Base-by-base conservation (phyloP, 2,888 invertebrate genomes). In the Scaptodrosophila latifasciaeformis region DNA sequence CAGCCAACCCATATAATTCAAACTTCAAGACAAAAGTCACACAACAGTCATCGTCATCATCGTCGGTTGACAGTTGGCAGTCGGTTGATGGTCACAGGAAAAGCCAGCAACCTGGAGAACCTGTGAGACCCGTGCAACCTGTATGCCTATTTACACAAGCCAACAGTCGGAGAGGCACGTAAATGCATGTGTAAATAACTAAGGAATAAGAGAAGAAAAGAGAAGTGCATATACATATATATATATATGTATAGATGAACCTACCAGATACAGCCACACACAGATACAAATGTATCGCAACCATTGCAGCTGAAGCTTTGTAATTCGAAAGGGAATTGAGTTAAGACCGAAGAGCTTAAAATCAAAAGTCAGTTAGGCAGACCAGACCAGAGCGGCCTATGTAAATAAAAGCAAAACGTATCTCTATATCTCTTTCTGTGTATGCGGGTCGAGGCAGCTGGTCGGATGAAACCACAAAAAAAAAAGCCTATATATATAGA, bases 351-450 rank as follows among this genome's bases (percentile, higher is more conserved):
- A 70, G 67, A 61, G 72, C 72, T 74, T 72, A 76, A 76, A 72
- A 72, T 76, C 76, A 76, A 72, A 74, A 72, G 72, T 72, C 76
- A 76, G 63, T 37, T 49, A 49, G 49, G 34, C 60, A 30, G 47
- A 31, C 15, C 46, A 56, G 40, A 40, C 30, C 46, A 42, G 46
- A 17, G 54, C 58, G 64, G 76, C 72, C 72, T 74, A 74, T 74
- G 76, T 74, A 74, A 74, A 74, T 76, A 74, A 69, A 74, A 70
- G 72, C 76, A 76, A 62, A 70, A 67, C 70, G 72, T 67, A 72
- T 67, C n/a, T n/a, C n/a, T n/a, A n/a, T n/a, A n/a, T n/a, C n/a
- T n/a, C n/a, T n/a, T n/a, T n/a, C n/a, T n/a, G n/a, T n/a, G n/a
- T n/a, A n/a, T 10, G 49, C 50, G 51, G 61, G 57, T 59, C 54